phyloP scores from a whole-genome alignment of 2,113 vertebrate species.

The Struthio camelus region DNA sequence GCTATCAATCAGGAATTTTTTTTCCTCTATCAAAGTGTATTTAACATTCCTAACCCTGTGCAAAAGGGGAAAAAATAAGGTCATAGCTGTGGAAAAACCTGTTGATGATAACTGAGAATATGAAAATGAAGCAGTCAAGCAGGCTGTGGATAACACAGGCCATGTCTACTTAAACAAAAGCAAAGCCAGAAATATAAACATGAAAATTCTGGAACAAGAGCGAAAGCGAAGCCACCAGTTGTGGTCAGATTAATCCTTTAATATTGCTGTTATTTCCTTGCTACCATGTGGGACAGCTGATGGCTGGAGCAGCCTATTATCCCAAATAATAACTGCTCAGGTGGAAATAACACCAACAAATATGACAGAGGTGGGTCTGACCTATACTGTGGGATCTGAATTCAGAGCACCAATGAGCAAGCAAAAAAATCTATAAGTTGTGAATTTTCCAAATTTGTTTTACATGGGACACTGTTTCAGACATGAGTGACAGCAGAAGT shows the following conservation, averaged over 20 bases:
- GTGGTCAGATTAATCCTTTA: background rate
- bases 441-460: background rate
- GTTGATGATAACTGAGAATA: slow-evolving; percentile 37
- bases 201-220: background rate
- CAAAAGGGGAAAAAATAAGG: slow-evolving; percentile 29
- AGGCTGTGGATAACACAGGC: slow-evolving; percentile 6
- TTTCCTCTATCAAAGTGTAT: background rate
- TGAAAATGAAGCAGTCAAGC: slow-evolving; percentile 44
- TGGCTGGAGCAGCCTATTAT: background rate
- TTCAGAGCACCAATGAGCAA: background rate
- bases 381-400: background rate
- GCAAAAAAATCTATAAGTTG: background rate
- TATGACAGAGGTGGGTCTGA: background rate
- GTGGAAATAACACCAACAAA: background rate
- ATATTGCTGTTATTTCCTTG: background rate
- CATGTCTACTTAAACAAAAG: background rate
- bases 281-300: background rate
- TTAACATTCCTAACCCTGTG: slow-evolving; percentile 16
- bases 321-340: background rate
- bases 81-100: slow-evolving; percentile 40
- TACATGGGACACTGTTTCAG: background rate
- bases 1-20: background rate
- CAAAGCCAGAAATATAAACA: background rate
- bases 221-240: background rate
- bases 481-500: background rate